A percentile compares a stretch with the other conserved stretches of the same genome.
Evolutionary conservation across 2,113 vertebrate genomes (phyloP).

Genomic region (Ochotona princeps): DNA sequence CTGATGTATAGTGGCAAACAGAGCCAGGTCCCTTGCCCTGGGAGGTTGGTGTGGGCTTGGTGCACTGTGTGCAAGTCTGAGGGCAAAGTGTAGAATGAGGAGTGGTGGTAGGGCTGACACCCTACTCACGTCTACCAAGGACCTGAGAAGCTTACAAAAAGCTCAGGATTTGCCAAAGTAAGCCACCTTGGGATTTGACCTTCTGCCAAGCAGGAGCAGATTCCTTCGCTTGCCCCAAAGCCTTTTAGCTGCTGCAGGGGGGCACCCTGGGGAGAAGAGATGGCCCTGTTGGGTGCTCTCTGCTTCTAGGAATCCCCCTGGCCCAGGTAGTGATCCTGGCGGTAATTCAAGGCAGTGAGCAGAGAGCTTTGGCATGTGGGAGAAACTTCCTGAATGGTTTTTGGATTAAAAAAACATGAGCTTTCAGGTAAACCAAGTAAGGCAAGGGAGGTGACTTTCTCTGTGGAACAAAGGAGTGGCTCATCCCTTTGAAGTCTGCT

Average conservation of each 20-base stretch:
- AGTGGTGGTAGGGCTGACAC: neutral
- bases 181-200: neutral
- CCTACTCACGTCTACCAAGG: neutral
- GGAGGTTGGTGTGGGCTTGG: neutral
- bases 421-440: neutral
- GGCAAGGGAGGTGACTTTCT: neutral
- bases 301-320: neutral
- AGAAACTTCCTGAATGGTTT: neutral
- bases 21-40: neutral
- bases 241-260: neutral
- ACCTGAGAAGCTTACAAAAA: neutral
- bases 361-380: neutral
- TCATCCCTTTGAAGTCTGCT: slow-evolving; percentile 12
- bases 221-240: neutral
- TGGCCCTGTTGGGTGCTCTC: neutral
- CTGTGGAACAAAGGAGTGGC: neutral
- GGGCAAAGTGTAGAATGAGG: neutral
- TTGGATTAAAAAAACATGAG: neutral
- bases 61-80: neutral
- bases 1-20: neutral
- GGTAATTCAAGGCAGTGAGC: neutral
- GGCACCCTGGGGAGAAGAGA: neutral
- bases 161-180: neutral
- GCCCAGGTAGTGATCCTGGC: neutral
- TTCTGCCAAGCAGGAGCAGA: neutral